phyloP scores from a whole-genome alignment of 2,113 vertebrate species.

The Tichodroma muraria region DNA sequence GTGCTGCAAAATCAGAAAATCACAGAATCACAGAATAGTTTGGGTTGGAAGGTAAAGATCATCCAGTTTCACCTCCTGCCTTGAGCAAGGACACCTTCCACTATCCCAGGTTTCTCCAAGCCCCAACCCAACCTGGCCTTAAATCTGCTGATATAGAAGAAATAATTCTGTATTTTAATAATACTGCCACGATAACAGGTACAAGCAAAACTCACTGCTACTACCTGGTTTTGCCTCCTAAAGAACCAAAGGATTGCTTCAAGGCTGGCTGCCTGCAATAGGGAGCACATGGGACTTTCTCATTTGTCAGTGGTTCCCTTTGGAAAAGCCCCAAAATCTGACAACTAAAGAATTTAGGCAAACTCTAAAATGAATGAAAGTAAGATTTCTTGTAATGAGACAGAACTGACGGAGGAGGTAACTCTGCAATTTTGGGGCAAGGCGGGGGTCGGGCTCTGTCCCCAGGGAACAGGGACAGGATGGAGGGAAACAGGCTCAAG shows the following conservation, averaged over 20 bases:
- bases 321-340: accelerated
- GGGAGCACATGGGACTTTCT: neutral
- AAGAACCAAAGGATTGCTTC: neutral
- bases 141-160: neutral
- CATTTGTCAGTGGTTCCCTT: neutral
- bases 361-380: neutral
- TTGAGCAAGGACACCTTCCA: neutral
- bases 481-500: accelerated
- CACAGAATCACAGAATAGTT: neutral
- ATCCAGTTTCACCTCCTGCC: neutral
- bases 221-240: accelerated
- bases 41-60: neutral
- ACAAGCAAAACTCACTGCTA: neutral
- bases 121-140: accelerated
- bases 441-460: neutral
- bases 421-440: neutral
- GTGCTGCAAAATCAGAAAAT: neutral
- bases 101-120: neutral
- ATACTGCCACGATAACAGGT: neutral
- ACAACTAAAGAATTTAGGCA: neutral
- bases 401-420: neutral
- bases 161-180: neutral
- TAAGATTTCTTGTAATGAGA: neutral
- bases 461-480: neutral
- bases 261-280: neutral